Conservation (phyloP, 2,797 vertebrate genomes). For the Pterois miles region DNA sequence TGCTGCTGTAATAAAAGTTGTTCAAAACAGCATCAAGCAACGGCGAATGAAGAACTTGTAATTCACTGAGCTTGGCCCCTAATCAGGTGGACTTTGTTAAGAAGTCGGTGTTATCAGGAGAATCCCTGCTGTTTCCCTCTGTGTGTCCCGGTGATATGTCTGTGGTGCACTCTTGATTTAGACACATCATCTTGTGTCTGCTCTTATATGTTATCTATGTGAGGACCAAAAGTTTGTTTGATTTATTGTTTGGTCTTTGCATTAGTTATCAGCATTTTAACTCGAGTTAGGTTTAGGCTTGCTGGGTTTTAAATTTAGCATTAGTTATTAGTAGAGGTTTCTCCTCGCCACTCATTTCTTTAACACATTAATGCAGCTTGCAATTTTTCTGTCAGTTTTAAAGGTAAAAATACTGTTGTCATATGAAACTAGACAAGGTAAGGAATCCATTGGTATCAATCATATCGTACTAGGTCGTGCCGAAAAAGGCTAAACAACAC, state of each 20-base stretch:
- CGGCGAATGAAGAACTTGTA: slow-evolving; percentile 4
- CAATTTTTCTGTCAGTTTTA: no score
- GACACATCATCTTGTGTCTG: neutral
- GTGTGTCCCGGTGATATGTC: slow-evolving; percentile 12
- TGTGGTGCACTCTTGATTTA: slow-evolving; percentile 21
- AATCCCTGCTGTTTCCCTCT: slow-evolving; percentile 13
- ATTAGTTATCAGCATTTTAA: neutral
- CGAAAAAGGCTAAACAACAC: no score
- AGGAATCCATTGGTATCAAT: no score
- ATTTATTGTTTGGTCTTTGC: neutral
- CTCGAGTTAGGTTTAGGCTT: neutral
- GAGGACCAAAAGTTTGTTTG: neutral
- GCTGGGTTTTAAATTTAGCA: slow-evolving; percentile 6
- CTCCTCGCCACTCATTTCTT: no score
- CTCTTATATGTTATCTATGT: neutral
- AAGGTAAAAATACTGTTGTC: no score
- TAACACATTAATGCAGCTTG: no score
- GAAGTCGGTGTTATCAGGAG: slow-evolving; percentile 24
- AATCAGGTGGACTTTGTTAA: slow-evolving; percentile 26
- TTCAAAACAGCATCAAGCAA: neutral
- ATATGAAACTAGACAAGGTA: no score
- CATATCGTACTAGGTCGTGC: no score
- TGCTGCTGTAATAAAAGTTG: neutral
- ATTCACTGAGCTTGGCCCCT: neutral
- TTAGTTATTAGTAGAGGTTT: neutral